phyloP scores from a whole-genome alignment of 2,113 vertebrate species.

The Acinonyx jubatus region DNA sequence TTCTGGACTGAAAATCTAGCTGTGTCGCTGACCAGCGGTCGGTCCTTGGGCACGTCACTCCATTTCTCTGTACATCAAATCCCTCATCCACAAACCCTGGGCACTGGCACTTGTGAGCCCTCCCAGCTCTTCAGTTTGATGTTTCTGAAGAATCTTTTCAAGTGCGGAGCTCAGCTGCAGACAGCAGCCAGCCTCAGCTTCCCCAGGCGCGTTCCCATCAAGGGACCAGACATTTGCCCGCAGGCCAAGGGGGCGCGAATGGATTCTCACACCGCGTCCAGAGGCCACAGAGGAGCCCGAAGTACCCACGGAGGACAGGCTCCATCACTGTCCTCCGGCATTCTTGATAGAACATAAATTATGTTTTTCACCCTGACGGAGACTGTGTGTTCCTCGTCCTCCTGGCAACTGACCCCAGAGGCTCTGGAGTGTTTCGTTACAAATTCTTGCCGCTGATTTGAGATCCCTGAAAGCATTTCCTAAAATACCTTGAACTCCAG shows the following conservation, averaged over 20 bases:
- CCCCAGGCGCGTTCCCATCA: not conserved
- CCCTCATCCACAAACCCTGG: not conserved
- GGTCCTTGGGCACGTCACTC: not conserved
- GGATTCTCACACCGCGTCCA: not conserved
- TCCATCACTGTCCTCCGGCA: not conserved
- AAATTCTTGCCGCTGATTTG: not conserved
- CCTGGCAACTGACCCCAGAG: not conserved
- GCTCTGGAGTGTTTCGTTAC: not conserved
- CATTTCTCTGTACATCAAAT: not conserved
- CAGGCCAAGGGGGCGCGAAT: not conserved
- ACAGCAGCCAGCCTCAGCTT: not conserved
- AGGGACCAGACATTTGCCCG: not conserved
- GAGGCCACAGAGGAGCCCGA: fast-evolving
- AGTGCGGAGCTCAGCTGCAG: not conserved
- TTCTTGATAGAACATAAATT: not conserved
- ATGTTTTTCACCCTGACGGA: not conserved
- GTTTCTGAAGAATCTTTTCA: not conserved
- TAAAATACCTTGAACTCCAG: not conserved
- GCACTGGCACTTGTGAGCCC: too few species aligned
- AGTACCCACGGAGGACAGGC: fast-evolving
- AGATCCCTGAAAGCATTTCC: conserved; percentile 8
- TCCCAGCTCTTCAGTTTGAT: not conserved
- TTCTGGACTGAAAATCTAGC: not conserved
- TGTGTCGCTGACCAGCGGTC: fast-evolving
- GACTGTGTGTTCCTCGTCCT: not conserved